phyloP scores from a whole-genome alignment of 2,797 vertebrate species.

The Urophycis tenuis region DNA sequence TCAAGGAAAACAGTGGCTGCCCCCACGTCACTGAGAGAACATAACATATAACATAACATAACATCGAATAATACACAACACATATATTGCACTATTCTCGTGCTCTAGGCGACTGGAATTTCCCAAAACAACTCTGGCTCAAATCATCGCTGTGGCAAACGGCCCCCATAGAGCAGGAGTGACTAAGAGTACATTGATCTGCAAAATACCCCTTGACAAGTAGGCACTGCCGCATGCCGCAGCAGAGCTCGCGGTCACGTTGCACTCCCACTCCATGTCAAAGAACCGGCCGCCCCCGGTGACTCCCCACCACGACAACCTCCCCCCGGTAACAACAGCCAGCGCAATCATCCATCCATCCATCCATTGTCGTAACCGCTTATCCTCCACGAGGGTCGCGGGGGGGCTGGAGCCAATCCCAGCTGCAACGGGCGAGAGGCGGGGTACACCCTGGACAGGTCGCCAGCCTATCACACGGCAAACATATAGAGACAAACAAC shows the following conservation, averaged over 20 bases:
- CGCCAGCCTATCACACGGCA: no score
- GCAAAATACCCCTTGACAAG: background rate
- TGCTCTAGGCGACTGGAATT: background rate
- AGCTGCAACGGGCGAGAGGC: no score
- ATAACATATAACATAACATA: slow-evolving; percentile 20
- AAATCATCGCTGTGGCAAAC: background rate
- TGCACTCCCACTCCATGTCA: background rate
- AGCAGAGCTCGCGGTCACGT: background rate
- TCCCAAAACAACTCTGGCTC: background rate
- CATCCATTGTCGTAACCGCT: no score
- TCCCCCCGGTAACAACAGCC: no score
- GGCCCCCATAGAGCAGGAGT: background rate
- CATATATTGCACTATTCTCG: background rate
- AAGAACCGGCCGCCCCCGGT: background rate
- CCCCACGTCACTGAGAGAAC: background rate
- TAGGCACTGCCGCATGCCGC: background rate
- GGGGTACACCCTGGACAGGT: no score
- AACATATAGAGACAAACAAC: no score
- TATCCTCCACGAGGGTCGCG: no score
- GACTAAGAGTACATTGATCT: background rate
- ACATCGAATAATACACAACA: no score
- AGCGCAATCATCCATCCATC: background rate
- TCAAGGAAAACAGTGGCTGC: slow-evolving; percentile 25
- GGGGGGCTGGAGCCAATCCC: no score
- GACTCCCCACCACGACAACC: background rate